A percentile compares a stretch with the other conserved stretches of the same genome.
These are phyloP conservation scores for Lepus oiostolus DNA, from an alignment of 2,797 vertebrate species.

Conservation along the genomic window DNA sequence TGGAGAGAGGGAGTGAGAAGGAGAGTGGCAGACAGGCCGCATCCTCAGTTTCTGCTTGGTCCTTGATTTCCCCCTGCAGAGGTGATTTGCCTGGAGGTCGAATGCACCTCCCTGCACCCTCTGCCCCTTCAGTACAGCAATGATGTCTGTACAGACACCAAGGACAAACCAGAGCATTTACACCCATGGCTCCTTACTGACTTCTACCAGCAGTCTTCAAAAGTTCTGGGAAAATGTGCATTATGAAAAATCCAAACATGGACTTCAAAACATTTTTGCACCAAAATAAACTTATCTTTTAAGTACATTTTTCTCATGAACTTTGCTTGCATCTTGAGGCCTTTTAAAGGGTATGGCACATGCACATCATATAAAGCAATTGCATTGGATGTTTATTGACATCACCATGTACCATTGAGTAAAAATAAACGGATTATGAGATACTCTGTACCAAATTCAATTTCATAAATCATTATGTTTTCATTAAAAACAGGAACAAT, in stretches of 20 bases:
- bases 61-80: neutral
- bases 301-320: too few species aligned
- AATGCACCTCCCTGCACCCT: neutral
- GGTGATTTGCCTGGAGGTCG: neutral
- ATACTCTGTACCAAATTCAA: neutral
- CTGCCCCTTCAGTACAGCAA: neutral
- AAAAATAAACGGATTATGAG: neutral
- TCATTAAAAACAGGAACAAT: neutral
- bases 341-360: neutral
- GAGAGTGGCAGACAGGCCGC: neutral
- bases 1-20: neutral
- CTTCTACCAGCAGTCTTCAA: too few species aligned
- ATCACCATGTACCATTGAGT: neutral
- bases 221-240: too few species aligned
- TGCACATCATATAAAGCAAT: neutral
- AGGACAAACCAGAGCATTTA: neutral
- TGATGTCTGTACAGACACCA: neutral
- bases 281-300: too few species aligned
- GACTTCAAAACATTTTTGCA: too few species aligned
- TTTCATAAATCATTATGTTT: conserved; percentile 5
- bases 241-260: too few species aligned
- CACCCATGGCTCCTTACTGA: neutral
- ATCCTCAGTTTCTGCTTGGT: neutral
- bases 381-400: neutral
- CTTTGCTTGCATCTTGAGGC: neutral